Base-by-base conservation (phyloP, 2,888 invertebrate species). In the Brachyptera risi region DNA sequence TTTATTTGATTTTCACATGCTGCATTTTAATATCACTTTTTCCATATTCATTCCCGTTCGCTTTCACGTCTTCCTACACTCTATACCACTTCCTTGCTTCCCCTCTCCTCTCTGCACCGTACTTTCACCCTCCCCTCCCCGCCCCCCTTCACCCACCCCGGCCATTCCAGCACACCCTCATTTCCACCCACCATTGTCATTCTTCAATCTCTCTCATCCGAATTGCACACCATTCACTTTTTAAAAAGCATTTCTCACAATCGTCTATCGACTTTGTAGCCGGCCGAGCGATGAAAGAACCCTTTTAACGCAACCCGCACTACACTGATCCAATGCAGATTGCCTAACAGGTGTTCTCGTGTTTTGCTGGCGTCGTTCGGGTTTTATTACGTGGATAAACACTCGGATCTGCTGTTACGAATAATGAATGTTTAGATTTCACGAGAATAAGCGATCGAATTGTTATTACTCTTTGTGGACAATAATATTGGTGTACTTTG, bases 1-100 rank as follows among this genome's bases (percentile, higher is more conserved):
- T 62, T 62, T 62, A 62, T 62, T 62, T 62, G 59, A 62, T 62
- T 62, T 58, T 54, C 59, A 31, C 49, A 37, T 59, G 47, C 59
- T 56, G 62, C 62, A 62, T 59, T 62, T 62, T 62, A 62, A 62
- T 62, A 62, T 62, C 59, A 24, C 24, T 54, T 51, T 40, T 35
- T 56, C 61, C 61, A 61, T 61, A 61, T 61, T 54, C 62, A 62
- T 62, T 56, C 62, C 54, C 44, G 44, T 62, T 44, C n/a, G 44
- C 44, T 44, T 44, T 19, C 44, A 19, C 3, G 44, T n/a, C 44
- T 19, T 44, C 44, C n/a, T 19, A 19, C 44, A 44, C 44, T 44
- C 21, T 44, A 44, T 44, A 11, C 44, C 44, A 44, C 44, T 31
- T 31, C 31, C 31, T 31, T 38, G 31, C n/a, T 21, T 21, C 31